These are phyloP conservation scores for Phasianus colchicus DNA, from an alignment of 2,113 vertebrate species.

Conservation along the genomic window DNA sequence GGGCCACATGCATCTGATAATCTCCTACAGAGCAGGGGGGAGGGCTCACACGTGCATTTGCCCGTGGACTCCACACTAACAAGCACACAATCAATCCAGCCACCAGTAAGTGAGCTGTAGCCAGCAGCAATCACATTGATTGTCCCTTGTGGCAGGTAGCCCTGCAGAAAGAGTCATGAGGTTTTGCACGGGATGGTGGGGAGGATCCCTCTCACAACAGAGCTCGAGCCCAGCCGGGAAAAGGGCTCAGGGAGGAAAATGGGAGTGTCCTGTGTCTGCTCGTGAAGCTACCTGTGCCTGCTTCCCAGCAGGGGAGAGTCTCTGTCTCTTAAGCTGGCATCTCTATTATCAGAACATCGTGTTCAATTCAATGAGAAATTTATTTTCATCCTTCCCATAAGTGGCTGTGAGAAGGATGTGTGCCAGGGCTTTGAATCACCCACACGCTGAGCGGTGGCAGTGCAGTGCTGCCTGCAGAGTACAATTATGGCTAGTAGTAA, in stretches of 20 bases:
- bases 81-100: conserved; percentile 30
- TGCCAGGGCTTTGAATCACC: conserved; percentile 63
- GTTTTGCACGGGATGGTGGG: background rate
- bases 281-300: background rate
- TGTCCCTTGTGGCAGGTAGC: background rate
- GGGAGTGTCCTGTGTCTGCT: background rate
- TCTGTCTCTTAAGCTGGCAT: conserved; percentile 38
- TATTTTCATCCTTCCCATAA: conserved; percentile 69
- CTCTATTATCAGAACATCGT: conserved; percentile 60
- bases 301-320: background rate
- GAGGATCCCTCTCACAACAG: background rate
- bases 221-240: background rate
- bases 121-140: conserved; percentile 39
- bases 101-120: background rate
- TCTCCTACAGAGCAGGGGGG: background rate
- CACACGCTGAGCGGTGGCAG: background rate
- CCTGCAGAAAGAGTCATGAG: background rate
- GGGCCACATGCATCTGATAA: background rate
- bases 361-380: conserved; percentile 49
- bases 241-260: background rate
- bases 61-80: background rate
- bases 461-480: conserved; percentile 11
- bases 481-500: conserved; percentile 66
- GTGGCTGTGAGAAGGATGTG: conserved; percentile 27
- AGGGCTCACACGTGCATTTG: background rate